Evolutionary conservation across 1,140 invertebrate genomes (phyloP), one percentile per base, ranked within the genome.

Genomic region (Caenorhabditis brenneri): DNA sequence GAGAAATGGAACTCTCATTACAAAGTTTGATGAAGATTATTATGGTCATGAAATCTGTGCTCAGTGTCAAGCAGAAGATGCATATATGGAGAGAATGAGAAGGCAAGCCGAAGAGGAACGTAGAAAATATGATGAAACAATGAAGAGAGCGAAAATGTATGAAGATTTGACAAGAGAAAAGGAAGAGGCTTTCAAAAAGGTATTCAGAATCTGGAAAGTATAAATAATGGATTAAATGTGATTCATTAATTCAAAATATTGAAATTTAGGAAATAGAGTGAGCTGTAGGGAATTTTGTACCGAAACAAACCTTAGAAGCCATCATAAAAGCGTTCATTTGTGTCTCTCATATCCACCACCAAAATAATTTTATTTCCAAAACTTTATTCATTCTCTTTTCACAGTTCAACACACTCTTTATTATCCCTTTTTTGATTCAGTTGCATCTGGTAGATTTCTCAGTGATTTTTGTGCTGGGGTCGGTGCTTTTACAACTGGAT

Each of bases 41-140:
- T 69, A 53, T 22, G 46, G 42, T 19, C 27, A 82, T n/a, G 82
- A 83, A n/a, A 55, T 83, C 2, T 83, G 82, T 55, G 82, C 82
- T 42, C 82, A 83, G 24, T 83, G 82, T 58, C 49, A 39, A 16
- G 42, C 65, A n/a, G 82, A 83, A 58, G 82, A 83, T 22, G 65
- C 19, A 24, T 58, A 83, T 49, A 49, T 82, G 29, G 42, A 69
- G 3, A 27, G 81, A n/a, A 82, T 82, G 81, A 82, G 51, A 60
- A 36, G 48, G 42, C 29, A 83, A 79, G 69, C 82, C 10, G 82
- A 83, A 51, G 69, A 65, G 19, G 82, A 83, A 58, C 19, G 55
- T 2, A 79, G 49, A 79, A 83, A 79, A 55, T 49, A 83, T 55
- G 49, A 83, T 31, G 53, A 83, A 31, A 46, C 48, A 19, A 69